Percentiles rank a stretch among this genome's conserved stretches.
Evolutionary conservation across 2,797 vertebrate species (phyloP).

Genomic region (Sphenodon punctatus): DNA sequence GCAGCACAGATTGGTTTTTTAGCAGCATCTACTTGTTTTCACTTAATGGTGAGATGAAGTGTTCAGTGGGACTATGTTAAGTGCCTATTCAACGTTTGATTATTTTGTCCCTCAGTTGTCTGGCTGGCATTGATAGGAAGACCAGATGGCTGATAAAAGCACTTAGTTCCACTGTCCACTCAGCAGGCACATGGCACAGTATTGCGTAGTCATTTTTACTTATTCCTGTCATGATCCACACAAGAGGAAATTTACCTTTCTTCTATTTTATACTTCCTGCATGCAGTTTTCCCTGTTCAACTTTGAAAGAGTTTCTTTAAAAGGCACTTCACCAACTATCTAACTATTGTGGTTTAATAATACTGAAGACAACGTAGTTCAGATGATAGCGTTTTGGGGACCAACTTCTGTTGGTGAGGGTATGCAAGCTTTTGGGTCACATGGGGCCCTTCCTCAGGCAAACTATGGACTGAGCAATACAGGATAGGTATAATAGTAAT

Average conservation of each 20-base stretch:
- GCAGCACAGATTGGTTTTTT: background rate
- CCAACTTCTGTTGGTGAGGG: too few relatives aligned
- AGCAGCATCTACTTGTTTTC: background rate
- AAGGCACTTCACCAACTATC: background rate
- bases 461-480: too few relatives aligned
- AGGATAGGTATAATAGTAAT: too few relatives aligned
- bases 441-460: too few relatives aligned
- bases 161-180: background rate
- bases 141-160: background rate
- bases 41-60: background rate
- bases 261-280: background rate
- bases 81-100: background rate
- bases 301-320: background rate
- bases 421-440: too few relatives aligned
- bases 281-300: background rate
- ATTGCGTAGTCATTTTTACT: background rate
- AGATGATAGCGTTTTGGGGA: too few relatives aligned
- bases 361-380: too few relatives aligned
- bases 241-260: background rate
- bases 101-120: background rate
- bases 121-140: background rate
- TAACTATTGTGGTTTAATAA: background rate
- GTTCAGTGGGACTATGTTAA: background rate
- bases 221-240: background rate
- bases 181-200: background rate